Evolutionary conservation across 2,888 invertebrate species (phyloP).

Genomic region (Bhutanitis thaidina): DNA sequence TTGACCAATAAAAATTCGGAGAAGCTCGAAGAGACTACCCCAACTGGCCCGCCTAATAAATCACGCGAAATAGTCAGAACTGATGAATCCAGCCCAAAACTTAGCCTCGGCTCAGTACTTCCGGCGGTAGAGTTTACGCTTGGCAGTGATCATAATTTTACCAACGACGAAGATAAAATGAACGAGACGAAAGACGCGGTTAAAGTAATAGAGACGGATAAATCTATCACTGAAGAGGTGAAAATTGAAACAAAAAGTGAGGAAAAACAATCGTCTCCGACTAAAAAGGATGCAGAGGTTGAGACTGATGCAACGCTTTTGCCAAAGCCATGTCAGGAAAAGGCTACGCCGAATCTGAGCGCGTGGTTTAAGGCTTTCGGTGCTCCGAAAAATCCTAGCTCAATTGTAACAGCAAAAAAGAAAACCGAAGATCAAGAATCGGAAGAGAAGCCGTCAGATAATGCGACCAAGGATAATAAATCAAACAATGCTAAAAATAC

Average conservation of each 20-base stretch:
- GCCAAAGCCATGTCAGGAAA: slow-evolving; percentile 77
- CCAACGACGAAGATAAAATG: slow-evolving; percentile 38
- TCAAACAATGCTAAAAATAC: slow-evolving; percentile 49
- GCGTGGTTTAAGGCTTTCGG: slow-evolving; percentile 97
- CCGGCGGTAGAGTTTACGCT: slow-evolving; percentile 84
- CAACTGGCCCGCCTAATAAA: slow-evolving; percentile 77
- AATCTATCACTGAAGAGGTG: slow-evolving; percentile 29
- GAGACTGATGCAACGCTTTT: slow-evolving; percentile 58
- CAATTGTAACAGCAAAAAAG: slow-evolving; percentile 78
- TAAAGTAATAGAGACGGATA: slow-evolving; percentile 34
- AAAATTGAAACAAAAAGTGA: slow-evolving; percentile 38
- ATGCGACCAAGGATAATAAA: slow-evolving; percentile 46
- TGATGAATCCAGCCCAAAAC: slow-evolving; percentile 86
- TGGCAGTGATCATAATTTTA: slow-evolving; percentile 84
- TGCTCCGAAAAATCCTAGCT: slow-evolving; percentile 84
- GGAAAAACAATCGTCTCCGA: slow-evolving; percentile 37
- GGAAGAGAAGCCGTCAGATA: slow-evolving; percentile 60
- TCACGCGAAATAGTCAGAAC: slow-evolving; percentile 81
- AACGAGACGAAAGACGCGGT: slow-evolving; percentile 26
- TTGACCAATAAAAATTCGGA: slow-evolving; percentile 74
- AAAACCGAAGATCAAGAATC: slow-evolving; percentile 79
- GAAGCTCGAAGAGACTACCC: slow-evolving; percentile 80
- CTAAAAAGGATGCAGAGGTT: slow-evolving; percentile 63
- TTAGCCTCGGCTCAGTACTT: slow-evolving; percentile 91
- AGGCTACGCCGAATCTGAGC: slow-evolving; percentile 91